phyloP scores from a whole-genome alignment of 30 jellyfish, hydroid and myxozoan genomes.

The Catostylus mosaicus region DNA sequence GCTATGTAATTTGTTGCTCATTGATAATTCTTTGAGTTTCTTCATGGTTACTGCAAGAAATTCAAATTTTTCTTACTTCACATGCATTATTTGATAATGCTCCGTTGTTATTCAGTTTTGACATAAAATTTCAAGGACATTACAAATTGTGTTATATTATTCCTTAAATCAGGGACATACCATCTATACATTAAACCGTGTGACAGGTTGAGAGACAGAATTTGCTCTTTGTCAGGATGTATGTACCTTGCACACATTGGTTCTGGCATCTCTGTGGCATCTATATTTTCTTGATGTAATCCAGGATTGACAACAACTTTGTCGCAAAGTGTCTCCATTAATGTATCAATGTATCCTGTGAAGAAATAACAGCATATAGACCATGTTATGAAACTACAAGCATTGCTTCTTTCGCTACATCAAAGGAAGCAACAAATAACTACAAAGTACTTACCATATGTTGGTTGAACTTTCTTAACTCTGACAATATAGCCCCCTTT shows the following conservation, averaged over 20 bases:
- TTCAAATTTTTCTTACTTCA: too few species aligned
- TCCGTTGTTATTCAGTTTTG: too few species aligned
- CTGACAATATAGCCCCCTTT: too few species aligned
- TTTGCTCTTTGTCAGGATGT: conserved; percentile 8
- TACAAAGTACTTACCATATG: background rate
- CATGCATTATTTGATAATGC: too few species aligned
- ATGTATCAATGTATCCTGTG: conserved; percentile 15
- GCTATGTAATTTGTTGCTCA: too few species aligned
- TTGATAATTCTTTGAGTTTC: too few species aligned
- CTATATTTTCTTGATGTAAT: background rate
- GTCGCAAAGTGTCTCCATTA: background rate
- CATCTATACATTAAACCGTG: background rate
- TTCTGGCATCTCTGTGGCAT: background rate
- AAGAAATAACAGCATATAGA: background rate
- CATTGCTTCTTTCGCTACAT: background rate
- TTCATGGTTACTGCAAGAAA: too few species aligned
- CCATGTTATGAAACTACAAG: background rate
- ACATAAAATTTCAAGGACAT: too few species aligned
- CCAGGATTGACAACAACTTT: background rate
- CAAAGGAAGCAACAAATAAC: background rate
- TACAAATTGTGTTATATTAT: too few species aligned
- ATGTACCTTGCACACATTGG: conserved; percentile 12
- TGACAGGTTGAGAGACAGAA: conserved; percentile 9
- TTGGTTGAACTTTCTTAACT: background rate
- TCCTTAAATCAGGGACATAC: too few species aligned